Base-by-base conservation (phyloP, 2,888 invertebrate genomes). In the Cyclophora albipunctata region DNA sequence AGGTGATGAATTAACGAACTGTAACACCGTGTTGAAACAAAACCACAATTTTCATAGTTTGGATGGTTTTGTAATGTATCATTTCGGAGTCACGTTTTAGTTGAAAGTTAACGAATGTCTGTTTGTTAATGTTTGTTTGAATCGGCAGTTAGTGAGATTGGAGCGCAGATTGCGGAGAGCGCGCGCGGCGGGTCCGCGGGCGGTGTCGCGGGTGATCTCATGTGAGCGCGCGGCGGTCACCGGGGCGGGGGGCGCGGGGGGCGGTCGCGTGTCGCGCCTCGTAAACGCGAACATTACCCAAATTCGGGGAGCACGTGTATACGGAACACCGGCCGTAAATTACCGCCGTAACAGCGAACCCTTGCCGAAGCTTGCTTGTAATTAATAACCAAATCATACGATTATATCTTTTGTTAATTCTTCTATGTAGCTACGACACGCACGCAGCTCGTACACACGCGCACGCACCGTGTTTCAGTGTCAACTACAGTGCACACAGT, bases 231-330 rank as follows among this genome's bases (percentile, higher is more conserved):
- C 20, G 20, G 20, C 45, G 43, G 43, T 50, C 58, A 60, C 58
- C 20, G 20, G 37, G 4, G 37, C 37, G 37, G 37, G 37, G 5
- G 37, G 53, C 48, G 55, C 53, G 55, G 52, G 53, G 52, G 48
- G 51, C 37, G 51, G 48, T 84, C 68, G 84, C 84, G 84, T 85
- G 84, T 60, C 67, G 41, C 44, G 55, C 61, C 66, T 81, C 82
- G 67, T 84, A 82, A 83, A 78, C 72, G 67, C 68, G 73, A 66
- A 71, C 78, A 80, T 81, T 81, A 78, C 80, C 79, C 61, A 78
- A 81, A 80, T 78, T 78, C 81, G 73, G 75, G 73, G 73, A 75
- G 77, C 81, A 80, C 81, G 81, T 83, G 82, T 82, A 79, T 75
- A 71, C 62, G 67, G 72, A 71, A 72, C 71, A 73, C 67, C 62